Percentiles rank a stretch among this genome's conserved stretches.
phyloP scores from a whole-genome alignment of 2,888 invertebrate genomes.

The Ommatoiulus sabulosus region DNA sequence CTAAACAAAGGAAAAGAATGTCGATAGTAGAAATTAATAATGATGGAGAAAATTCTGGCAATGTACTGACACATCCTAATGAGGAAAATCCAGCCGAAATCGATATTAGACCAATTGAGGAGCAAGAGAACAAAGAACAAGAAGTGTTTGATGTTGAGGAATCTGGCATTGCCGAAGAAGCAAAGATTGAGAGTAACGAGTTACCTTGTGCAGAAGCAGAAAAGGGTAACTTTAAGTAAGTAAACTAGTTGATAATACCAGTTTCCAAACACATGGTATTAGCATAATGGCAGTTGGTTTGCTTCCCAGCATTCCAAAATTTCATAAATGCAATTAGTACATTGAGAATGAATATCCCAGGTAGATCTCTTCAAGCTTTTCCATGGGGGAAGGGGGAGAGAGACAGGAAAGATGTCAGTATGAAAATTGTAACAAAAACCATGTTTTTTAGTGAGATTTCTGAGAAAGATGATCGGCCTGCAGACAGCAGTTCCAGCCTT shows the following conservation, averaged over 20 bases:
- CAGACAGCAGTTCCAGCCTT: background rate
- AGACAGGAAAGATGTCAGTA: too few species aligned
- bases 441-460: background rate
- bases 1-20: conserved; percentile 17
- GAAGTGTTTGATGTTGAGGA: background rate
- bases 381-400: too few species aligned
- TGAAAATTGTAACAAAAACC: background rate
- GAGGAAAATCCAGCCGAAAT: background rate
- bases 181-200: background rate
- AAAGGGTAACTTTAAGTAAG: background rate
- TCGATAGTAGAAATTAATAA: background rate
- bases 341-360: background rate
- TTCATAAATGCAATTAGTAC: background rate
- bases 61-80: background rate
- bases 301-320: background rate
- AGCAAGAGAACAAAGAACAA: background rate
- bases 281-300: background rate
- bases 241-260: background rate
- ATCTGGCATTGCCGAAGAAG: background rate
- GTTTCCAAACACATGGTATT: background rate
- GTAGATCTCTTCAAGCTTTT: too few species aligned
- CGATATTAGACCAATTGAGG: background rate
- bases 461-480: background rate
- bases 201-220: background rate
- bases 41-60: background rate